phyloP scores from a whole-genome alignment of 1,140 invertebrate genomes.

The Meloidogyne hapla region DNA sequence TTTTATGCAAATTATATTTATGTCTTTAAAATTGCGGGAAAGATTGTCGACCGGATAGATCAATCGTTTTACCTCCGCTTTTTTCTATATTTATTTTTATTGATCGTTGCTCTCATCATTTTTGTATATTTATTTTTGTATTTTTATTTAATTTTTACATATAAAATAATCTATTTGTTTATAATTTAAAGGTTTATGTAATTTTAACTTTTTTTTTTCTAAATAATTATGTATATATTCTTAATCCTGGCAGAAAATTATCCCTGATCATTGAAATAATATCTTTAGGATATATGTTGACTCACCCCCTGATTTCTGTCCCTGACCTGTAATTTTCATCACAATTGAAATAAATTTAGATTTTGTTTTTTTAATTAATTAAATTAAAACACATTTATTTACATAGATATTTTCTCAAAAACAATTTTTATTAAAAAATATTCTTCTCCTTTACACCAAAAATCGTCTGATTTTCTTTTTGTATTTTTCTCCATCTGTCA shows the following conservation, averaged over 20 bases:
- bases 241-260: too few species aligned
- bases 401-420: neutral
- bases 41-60: neutral
- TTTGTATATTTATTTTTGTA: neutral
- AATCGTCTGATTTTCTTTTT: conserved; percentile 4
- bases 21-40: neutral
- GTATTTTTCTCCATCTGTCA: neutral
- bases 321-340: too few species aligned
- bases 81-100: neutral
- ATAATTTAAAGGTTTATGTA: too few species aligned
- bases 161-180: too few species aligned
- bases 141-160: neutral
- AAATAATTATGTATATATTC: too few species aligned
- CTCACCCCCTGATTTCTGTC: too few species aligned
- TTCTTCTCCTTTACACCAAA: neutral
- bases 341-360: too few species aligned
- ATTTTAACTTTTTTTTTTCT: too few species aligned
- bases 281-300: too few species aligned
- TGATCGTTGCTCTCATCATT: neutral
- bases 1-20: neutral
- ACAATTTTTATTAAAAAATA: neutral
- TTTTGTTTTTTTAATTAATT: too few species aligned
- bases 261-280: too few species aligned
- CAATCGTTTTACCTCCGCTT: neutral
- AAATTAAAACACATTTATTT: too few species aligned